Evolutionary conservation across 2,797 vertebrate species (phyloP).

Genomic region (Megalops cyprinoides): DNA sequence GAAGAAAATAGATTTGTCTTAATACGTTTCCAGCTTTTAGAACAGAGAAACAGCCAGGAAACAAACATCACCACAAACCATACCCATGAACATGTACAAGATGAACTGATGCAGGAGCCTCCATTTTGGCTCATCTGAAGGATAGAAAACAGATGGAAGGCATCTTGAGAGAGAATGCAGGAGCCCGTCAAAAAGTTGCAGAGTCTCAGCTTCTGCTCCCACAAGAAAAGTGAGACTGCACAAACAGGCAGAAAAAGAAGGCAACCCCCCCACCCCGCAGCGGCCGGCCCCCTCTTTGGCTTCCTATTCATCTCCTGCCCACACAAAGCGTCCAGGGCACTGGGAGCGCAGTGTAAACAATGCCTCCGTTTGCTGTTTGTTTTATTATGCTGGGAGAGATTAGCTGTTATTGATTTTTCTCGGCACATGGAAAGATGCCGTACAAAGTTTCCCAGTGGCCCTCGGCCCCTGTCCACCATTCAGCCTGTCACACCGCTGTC

Average conservation of each 20-base stretch:
- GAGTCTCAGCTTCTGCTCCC: slow-evolving; percentile 64
- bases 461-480: slow-evolving; percentile 79
- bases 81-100: slow-evolving; percentile 2
- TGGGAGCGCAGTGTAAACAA: slow-evolving; percentile 75
- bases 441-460: slow-evolving; percentile 77
- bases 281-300: neutral
- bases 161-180: slow-evolving; percentile 53
- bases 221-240: slow-evolving; percentile 74
- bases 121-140: neutral
- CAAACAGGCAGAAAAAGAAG: slow-evolving; percentile 73
- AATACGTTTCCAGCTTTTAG: neutral
- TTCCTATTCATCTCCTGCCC: slow-evolving; percentile 13
- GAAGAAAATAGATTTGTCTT: too few relatives aligned
- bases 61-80: neutral
- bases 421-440: slow-evolving; percentile 76
- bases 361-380: slow-evolving; percentile 90
- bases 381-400: slow-evolving; percentile 87
- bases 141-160: slow-evolving; percentile 56
- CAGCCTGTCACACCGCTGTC: slow-evolving; percentile 94
- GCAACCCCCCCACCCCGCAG: slow-evolving; percentile 51
- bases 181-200: slow-evolving; percentile 72
- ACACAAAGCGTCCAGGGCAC: slow-evolving; percentile 43
- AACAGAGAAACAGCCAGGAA: neutral
- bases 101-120: neutral
- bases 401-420: slow-evolving; percentile 92